Evolutionary conservation across 2,113 vertebrate genomes (phyloP).

Genomic region (Caretta caretta): DNA sequence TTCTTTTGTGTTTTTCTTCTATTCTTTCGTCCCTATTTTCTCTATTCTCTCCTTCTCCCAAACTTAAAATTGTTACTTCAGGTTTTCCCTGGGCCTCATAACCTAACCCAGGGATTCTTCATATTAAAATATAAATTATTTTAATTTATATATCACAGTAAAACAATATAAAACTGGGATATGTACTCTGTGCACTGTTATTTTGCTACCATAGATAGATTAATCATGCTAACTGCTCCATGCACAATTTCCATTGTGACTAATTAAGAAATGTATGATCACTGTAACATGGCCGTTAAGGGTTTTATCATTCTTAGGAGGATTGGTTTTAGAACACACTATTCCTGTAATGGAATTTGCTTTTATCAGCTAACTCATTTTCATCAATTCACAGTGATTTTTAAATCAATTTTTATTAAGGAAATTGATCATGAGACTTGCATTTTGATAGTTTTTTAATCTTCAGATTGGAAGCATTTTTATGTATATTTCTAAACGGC

Average conservation of each 20-base stretch:
- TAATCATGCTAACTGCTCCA: constrained; percentile 10
- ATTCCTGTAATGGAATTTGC: neutral
- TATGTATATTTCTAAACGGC: neutral
- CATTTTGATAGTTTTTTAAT: neutral
- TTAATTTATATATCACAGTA: neutral
- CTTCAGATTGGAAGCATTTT: neutral
- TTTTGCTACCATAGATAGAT: neutral
- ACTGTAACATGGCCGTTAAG: neutral
- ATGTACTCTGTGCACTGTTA: neutral
- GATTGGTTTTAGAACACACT: constrained; percentile 1
- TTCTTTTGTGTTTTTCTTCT: neutral
- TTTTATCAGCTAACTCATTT: constrained; percentile 39
- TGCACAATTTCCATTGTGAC: constrained; percentile 30
- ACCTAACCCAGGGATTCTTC: neutral
- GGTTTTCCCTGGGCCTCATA: neutral
- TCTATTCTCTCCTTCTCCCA: neutral
- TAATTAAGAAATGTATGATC: constrained; percentile 42
- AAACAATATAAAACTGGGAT: neutral
- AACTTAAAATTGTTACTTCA: neutral
- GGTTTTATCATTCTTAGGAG: constrained; percentile 21
- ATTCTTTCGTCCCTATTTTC: neutral
- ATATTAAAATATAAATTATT: neutral
- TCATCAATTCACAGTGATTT: neutral
- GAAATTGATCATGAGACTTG: constrained; percentile 4
- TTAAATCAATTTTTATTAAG: constrained; percentile 48